These are phyloP conservation scores for Empidonax traillii DNA, from an alignment of 2,113 vertebrate species.

Conservation along the genomic window DNA sequence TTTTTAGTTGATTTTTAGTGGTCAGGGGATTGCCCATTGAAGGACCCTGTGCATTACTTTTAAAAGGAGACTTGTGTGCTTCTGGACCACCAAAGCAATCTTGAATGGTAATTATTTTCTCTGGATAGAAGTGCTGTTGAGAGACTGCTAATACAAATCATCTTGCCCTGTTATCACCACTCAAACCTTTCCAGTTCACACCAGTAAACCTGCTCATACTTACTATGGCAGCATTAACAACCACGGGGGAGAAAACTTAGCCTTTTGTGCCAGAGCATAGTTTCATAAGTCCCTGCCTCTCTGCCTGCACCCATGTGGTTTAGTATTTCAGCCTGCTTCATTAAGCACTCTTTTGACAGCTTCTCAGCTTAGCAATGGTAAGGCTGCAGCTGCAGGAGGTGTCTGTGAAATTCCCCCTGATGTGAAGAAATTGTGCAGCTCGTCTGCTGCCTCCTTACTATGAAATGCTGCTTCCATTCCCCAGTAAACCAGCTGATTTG, in stretches of 20 bases:
- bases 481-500: not conserved
- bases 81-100: not conserved
- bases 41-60: not conserved
- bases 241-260: not conserved
- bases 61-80: not conserved
- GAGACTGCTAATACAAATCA: not conserved
- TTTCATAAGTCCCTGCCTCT: not conserved
- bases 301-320: not conserved
- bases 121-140: not conserved
- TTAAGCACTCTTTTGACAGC: not conserved
- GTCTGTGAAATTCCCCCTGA: not conserved
- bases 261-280: not conserved
- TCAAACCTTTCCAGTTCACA: not conserved
- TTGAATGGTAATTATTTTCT: not conserved
- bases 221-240: not conserved
- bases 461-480: not conserved
- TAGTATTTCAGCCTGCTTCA: not conserved
- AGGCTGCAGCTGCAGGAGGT: constrained; percentile 2
- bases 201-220: not conserved
- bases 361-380: not conserved
- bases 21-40: not conserved
- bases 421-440: not conserved
- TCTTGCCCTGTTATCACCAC: not conserved
- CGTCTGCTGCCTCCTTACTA: not conserved
- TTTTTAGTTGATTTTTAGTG: not conserved